phyloP scores from a whole-genome alignment of 2,888 invertebrate genomes.

The Acanthosepion lycidas region DNA sequence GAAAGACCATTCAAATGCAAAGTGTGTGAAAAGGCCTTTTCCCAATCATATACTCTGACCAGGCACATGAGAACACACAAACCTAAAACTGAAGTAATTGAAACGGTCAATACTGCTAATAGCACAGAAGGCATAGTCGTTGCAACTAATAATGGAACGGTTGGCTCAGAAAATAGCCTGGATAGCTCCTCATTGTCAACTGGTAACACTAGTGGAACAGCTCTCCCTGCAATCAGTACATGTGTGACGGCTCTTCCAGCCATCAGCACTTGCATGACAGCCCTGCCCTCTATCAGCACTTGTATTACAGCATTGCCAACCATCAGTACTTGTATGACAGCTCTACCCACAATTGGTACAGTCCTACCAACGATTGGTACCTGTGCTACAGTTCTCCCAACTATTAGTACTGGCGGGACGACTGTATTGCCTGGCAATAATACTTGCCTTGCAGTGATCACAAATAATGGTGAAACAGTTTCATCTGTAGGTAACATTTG shows the following conservation, averaged over 20 bases:
- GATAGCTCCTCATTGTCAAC: neutral
- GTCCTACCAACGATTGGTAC: slow-evolving; percentile 41
- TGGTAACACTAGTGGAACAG: neutral
- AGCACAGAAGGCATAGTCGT: neutral
- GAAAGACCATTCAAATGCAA: slow-evolving; percentile 42
- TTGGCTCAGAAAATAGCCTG: neutral
- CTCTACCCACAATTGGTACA: slow-evolving; percentile 36
- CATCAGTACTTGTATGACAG: slow-evolving; percentile 42
- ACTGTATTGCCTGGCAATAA: slow-evolving; percentile 39
- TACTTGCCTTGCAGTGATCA: slow-evolving; percentile 38
- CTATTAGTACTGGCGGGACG: slow-evolving; percentile 6
- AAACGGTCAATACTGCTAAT: slow-evolving; percentile 36
- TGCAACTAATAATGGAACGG: neutral
- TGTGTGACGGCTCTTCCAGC: slow-evolving; percentile 42
- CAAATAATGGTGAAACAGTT: slow-evolving; percentile 43
- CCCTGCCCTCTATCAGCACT: slow-evolving; percentile 35
- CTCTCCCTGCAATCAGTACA: slow-evolving; percentile 39
- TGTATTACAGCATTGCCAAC: slow-evolving; percentile 41
- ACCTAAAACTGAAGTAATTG: slow-evolving; percentile 41
- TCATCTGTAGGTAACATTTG: slow-evolving; percentile 42
- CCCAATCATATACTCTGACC: slow-evolving; percentile 42
- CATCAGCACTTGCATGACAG: slow-evolving; percentile 41
- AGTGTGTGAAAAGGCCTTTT: slow-evolving; percentile 42
- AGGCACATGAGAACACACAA: slow-evolving; percentile 43
- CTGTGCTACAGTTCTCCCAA: slow-evolving; percentile 37